Evolutionary conservation across 2,113 vertebrate genomes (phyloP).

Genomic region (Danionella cerebrum): DNA sequence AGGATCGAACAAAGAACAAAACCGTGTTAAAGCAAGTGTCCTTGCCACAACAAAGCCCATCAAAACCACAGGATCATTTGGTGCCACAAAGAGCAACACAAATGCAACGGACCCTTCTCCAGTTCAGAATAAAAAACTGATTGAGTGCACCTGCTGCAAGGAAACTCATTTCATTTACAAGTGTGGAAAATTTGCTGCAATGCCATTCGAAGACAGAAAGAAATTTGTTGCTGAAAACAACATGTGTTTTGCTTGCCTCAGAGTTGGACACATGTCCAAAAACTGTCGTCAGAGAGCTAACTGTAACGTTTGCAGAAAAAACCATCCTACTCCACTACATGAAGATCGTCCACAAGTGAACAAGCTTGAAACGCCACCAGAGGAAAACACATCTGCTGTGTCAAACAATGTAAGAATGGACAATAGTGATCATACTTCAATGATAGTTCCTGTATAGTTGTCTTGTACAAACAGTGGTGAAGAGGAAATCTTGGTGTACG

Average conservation of each 20-base stretch:
- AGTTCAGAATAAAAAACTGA: background rate
- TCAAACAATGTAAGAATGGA: background rate
- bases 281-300: constrained; percentile 21
- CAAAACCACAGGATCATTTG: constrained; percentile 19
- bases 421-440: constrained; percentile 2
- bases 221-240: constrained; percentile 31
- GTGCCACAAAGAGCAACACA: background rate
- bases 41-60: constrained; percentile 11
- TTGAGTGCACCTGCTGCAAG: constrained; percentile 27
- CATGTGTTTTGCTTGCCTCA: constrained; percentile 29
- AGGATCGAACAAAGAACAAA: no score
- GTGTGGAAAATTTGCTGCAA: constrained; percentile 17
- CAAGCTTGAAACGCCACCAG: no score
- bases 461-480: background rate
- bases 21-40: constrained; percentile 2
- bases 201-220: constrained; percentile 15
- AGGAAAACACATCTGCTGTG: background rate
- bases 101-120: background rate
- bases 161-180: constrained; percentile 39
- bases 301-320: constrained; percentile 11
- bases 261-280: constrained; percentile 29
- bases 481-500: background rate
- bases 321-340: constrained; percentile 34
- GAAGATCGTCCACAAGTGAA: constrained; percentile 16
- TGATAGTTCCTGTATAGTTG: constrained; percentile 20